Percentiles rank a stretch among this genome's conserved stretches.
These are phyloP conservation scores for Alloplasta piceator DNA, from an alignment of 2,888 invertebrate genomes.

Conservation along the genomic window DNA sequence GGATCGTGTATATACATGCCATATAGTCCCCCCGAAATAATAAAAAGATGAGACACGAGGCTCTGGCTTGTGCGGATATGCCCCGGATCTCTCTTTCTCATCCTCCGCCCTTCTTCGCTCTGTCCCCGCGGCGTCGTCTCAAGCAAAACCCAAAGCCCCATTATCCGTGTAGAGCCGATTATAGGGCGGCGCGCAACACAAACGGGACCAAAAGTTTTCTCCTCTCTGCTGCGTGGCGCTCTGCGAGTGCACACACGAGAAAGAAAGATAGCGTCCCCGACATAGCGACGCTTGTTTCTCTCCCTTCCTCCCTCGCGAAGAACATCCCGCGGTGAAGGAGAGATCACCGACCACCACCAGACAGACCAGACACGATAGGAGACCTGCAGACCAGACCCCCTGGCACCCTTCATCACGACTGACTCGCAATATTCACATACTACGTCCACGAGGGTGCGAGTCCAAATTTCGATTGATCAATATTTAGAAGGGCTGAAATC, in stretches of 20 bases:
- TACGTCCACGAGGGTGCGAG: no score
- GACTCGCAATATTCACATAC: conserved; percentile 28
- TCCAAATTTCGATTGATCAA: no score
- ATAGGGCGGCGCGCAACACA: conserved; percentile 77
- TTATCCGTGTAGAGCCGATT: conserved; percentile 76
- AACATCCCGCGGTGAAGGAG: conserved; percentile 9
- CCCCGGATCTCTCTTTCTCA: neutral
- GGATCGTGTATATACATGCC: no score
- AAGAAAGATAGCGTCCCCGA: conserved; percentile 16
- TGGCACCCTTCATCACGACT: conserved; percentile 65
- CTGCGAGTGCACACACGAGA: conserved; percentile 4
- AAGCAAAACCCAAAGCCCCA: conserved; percentile 69
- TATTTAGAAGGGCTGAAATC: no score
- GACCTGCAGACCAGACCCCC: conserved; percentile 72
- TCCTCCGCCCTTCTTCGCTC: neutral
- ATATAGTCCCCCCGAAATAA: no score
- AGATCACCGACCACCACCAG: conserved; percentile 27
- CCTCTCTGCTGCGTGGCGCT: conserved; percentile 7
- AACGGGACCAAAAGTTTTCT: conserved; percentile 54
- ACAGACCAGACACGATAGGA: conserved; percentile 44
- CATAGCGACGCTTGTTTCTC: conserved; percentile 34
- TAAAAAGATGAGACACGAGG: conserved; percentile 4
- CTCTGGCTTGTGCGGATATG: conserved; percentile 38
- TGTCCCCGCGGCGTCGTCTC: conserved; percentile 52
- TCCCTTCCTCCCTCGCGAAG: conserved; percentile 14